phyloP scores from a whole-genome alignment of 2,113 vertebrate species.

The Myocastor coypus region DNA sequence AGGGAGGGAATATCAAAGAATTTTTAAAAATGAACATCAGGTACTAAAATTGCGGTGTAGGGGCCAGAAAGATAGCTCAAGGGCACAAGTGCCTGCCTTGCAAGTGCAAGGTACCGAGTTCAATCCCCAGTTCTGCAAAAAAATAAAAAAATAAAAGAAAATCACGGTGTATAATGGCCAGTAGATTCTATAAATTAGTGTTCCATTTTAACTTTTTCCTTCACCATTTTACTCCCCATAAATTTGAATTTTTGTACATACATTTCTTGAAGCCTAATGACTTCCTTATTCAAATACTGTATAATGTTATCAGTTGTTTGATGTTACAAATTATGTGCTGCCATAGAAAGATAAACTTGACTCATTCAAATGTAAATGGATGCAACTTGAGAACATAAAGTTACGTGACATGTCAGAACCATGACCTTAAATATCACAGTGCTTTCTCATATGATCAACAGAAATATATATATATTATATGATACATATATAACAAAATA shows the following conservation, averaged over 20 bases:
- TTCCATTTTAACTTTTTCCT: neutral
- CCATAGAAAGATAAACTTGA: neutral
- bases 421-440: neutral
- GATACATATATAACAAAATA: too few species aligned
- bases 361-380: neutral
- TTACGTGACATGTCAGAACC: neutral
- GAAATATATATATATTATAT: neutral
- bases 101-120: too few species aligned
- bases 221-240: neutral
- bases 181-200: neutral
- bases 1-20: neutral
- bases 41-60: slow-evolving; percentile 36
- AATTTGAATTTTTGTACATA: neutral
- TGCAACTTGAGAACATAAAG: neutral
- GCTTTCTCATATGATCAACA: neutral
- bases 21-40: neutral
- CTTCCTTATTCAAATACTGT: neutral
- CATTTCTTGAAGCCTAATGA: neutral
- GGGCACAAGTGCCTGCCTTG: too few species aligned
- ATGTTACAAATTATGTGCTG: neutral
- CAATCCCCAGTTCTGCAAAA: too few species aligned
- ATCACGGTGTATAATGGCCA: neutral
- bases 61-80: too few species aligned
- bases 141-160: neutral
- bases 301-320: neutral